phyloP scores from a whole-genome alignment of 2,888 invertebrate genomes.

The Cryptophagus acutangulus region DNA sequence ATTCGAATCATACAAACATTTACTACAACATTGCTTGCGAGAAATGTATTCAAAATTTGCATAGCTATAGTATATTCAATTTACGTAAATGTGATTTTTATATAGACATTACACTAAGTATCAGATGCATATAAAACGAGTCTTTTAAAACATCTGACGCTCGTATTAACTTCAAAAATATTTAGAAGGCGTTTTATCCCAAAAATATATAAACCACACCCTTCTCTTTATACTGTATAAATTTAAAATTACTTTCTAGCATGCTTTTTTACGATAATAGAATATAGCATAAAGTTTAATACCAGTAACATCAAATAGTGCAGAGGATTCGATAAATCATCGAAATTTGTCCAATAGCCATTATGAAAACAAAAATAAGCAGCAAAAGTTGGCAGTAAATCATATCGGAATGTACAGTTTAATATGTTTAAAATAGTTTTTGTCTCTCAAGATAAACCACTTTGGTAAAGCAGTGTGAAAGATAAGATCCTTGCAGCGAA shows the following conservation, averaged over 20 bases:
- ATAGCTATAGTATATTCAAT: constrained; percentile 20
- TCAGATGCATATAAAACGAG: constrained; percentile 24
- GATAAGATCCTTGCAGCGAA: constrained; percentile 7
- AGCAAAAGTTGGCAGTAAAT: too few relatives aligned
- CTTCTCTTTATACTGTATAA: not conserved
- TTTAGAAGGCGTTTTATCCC: not conserved
- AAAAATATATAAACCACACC: constrained; percentile 5
- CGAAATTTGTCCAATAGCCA: too few relatives aligned
- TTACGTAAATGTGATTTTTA: constrained; percentile 26
- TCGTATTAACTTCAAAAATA: constrained; percentile 17
- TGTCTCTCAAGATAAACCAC: constrained; percentile 1
- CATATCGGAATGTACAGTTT: too few relatives aligned
- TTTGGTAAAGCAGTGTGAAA: constrained; percentile 3
- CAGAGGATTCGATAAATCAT: too few relatives aligned
- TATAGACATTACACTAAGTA: constrained; percentile 22
- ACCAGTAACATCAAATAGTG: too few relatives aligned
- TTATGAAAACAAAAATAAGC: too few relatives aligned
- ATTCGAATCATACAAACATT: too few relatives aligned
- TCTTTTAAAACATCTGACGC: constrained; percentile 26
- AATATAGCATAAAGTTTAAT: too few relatives aligned
- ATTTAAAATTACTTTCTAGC: too few relatives aligned
- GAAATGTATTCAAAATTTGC: constrained; percentile 2
- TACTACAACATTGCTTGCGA: not conserved
- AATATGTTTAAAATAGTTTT: constrained; percentile 9
- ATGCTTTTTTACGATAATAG: too few relatives aligned